phyloP scores from a whole-genome alignment of 2,113 vertebrate species.

The Coturnix japonica region DNA sequence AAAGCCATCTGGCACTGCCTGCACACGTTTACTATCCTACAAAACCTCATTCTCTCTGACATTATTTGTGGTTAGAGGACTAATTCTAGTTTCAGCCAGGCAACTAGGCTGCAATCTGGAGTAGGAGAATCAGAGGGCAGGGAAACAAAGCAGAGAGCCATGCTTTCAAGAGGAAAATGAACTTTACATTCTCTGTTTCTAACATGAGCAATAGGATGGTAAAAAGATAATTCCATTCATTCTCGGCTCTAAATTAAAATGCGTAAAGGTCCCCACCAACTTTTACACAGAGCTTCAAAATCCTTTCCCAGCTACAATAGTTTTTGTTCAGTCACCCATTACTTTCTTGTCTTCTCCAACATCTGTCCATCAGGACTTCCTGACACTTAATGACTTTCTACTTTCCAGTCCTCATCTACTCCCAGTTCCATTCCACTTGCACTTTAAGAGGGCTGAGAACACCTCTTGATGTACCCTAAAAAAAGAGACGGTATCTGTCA shows the following conservation, averaged over 20 bases:
- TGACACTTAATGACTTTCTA: background rate
- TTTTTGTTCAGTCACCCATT: background rate
- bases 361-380: background rate
- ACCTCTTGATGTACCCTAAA: background rate
- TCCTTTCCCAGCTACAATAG: background rate
- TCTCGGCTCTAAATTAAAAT: conserved; percentile 3
- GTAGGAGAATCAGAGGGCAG: background rate
- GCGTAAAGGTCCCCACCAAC: background rate
- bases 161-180: conserved; percentile 41
- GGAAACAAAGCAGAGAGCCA: conserved; percentile 36
- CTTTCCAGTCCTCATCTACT: background rate
- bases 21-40: conserved; percentile 29
- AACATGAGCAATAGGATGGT: background rate
- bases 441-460: background rate
- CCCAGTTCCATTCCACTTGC: background rate
- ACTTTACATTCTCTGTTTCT: conserved; percentile 1
- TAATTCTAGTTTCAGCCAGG: conserved; percentile 48
- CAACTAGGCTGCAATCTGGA: conserved; percentile 35
- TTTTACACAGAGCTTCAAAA: background rate
- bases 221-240: background rate
- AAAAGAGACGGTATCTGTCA: background rate
- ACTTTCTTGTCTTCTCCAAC: background rate
- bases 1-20: conserved; percentile 66
- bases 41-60: conserved; percentile 50
- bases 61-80: conserved; percentile 55